Evolutionary conservation across 2,888 invertebrate genomes (phyloP).

Genomic region (Belgica antarctica): DNA sequence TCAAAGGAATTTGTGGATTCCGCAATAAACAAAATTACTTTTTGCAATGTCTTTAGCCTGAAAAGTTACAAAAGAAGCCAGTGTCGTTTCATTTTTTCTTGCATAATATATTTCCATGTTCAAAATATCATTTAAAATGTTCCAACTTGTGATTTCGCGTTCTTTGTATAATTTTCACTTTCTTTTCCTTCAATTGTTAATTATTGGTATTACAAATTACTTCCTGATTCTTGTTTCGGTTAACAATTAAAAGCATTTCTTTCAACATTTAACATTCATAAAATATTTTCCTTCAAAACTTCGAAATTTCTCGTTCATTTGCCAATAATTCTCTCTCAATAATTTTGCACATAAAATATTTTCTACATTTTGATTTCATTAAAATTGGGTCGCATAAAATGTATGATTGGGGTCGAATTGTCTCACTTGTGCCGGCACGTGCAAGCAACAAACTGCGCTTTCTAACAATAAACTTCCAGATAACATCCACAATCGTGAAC

Average conservation of each 20-base stretch:
- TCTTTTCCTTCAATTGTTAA: not conserved
- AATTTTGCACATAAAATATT: no score
- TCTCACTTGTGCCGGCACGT: no score
- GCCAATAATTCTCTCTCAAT: no score
- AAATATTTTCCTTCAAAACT: not conserved
- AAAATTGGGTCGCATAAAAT: not conserved
- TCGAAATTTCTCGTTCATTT: not conserved
- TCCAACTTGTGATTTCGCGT: not conserved
- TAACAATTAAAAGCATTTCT: slow-evolving; percentile 29
- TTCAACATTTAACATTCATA: slow-evolving; percentile 17
- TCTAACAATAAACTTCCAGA: no score
- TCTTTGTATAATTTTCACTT: not conserved
- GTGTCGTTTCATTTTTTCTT: no score
- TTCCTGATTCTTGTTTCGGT: not conserved
- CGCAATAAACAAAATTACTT: no score
- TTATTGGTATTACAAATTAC: slow-evolving; percentile 4
- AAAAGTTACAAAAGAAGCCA: no score
- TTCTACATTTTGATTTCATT: no score
- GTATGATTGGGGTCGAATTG: not conserved
- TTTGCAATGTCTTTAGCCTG: no score
- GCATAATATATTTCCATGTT: slow-evolving; percentile 15
- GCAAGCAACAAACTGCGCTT: no score
- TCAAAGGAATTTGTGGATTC: no score
- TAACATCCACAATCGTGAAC: no score
- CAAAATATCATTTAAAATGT: not conserved